Percentiles rank a stretch among this genome's conserved stretches.
Evolutionary conservation across 2,888 invertebrate genomes (phyloP).

Genomic region (Caenorhabditis drosophilae): DNA sequence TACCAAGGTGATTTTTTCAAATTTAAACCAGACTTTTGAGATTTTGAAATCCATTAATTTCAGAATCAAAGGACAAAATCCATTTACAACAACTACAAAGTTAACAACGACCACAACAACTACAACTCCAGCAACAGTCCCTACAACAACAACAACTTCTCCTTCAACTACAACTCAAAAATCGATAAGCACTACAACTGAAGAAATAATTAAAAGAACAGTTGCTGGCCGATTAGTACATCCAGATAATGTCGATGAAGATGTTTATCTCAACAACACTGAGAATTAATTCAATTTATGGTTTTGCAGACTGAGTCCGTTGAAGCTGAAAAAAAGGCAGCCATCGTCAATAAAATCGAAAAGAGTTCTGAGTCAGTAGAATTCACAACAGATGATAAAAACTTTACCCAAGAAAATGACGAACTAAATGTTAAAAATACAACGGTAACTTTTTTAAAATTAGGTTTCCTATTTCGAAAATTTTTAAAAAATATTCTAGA

Average conservation of each 20-base stretch:
- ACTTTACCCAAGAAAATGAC: conserved; percentile 6
- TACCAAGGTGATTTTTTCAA: conserved; percentile 38
- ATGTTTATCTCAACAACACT: conserved; percentile 2
- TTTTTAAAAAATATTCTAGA: no score
- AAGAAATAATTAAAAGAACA: conserved; percentile 20
- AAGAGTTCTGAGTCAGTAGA: conserved; percentile 8
- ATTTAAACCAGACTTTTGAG: neutral
- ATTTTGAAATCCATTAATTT: neutral
- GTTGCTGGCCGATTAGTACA: conserved; percentile 32
- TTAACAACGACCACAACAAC: conserved; percentile 15
- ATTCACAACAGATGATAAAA: conserved; percentile 32
- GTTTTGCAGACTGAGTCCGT: no score
- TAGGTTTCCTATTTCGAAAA: no score
- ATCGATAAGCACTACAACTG: conserved; percentile 18
- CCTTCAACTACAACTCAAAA: conserved; percentile 24
- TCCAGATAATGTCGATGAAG: conserved; percentile 35
- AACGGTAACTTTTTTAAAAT: neutral
- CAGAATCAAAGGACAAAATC: conserved; percentile 39
- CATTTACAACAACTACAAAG: conserved; percentile 37
- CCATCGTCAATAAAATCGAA: neutral
- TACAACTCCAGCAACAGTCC: conserved; percentile 18
- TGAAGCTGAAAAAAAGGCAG: neutral
- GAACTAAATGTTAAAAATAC: neutral
- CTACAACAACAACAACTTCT: conserved; percentile 17
- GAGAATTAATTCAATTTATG: no score